These are phyloP conservation scores for Hymenochirus boettgeri DNA, from an alignment of 2,113 vertebrate species.

Conservation along the genomic window DNA sequence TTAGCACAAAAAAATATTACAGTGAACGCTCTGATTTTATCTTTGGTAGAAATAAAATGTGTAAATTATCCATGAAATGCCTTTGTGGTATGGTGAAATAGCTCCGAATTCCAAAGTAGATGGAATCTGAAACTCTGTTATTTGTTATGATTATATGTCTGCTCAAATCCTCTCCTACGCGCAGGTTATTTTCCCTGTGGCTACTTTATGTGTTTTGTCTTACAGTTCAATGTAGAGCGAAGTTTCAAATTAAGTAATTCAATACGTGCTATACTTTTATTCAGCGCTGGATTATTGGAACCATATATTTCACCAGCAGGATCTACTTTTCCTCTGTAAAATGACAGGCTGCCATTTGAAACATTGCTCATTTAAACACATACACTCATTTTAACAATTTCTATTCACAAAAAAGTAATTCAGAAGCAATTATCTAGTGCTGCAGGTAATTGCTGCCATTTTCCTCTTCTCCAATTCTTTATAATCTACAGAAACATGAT, in stretches of 20 bases:
- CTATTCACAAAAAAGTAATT: not conserved
- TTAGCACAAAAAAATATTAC: no score
- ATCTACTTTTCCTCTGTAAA: constrained; percentile 2
- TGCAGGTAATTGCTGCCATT: constrained; percentile 6
- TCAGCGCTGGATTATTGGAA: constrained; percentile 1
- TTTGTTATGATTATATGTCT: constrained; percentile 39
- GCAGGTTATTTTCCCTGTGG: constrained; percentile 30
- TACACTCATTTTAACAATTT: not conserved
- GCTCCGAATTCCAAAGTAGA: constrained; percentile 22
- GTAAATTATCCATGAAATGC: constrained; percentile 33
- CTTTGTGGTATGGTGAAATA: constrained; percentile 30
- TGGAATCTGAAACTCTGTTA: constrained; percentile 36
- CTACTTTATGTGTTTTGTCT: constrained; percentile 25
- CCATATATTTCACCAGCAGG: constrained; percentile 6
- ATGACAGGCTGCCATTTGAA: constrained; percentile 4
- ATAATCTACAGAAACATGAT: not conserved
- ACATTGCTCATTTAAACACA: not conserved
- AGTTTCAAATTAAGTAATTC: constrained; percentile 27
- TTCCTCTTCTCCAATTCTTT: not conserved
- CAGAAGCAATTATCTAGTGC: not conserved
- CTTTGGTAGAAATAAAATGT: constrained; percentile 21
- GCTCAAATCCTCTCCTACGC: constrained; percentile 37
- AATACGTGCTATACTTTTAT: constrained; percentile 5
- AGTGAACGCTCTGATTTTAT: constrained; percentile 9
- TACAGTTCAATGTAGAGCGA: constrained; percentile 16